Evolutionary conservation across 1,140 invertebrate genomes (phyloP).

Genomic region (Zaprionus lachaisei): DNA sequence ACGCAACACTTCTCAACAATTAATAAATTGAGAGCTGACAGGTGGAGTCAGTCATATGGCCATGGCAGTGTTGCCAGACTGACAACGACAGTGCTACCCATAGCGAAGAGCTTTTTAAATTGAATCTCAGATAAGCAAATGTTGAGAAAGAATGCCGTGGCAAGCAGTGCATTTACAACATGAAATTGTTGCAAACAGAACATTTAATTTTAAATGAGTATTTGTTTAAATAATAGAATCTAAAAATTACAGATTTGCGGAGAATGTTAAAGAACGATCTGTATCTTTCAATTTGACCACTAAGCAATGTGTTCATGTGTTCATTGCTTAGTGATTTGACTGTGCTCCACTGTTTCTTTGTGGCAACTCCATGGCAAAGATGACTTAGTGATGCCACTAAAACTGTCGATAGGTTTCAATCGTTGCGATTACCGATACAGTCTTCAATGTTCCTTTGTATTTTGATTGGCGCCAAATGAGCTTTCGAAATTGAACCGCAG

Average conservation of each 20-base stretch:
- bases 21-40: slow-evolving; percentile 39
- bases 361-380: neutral
- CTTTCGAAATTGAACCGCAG: neutral
- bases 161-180: neutral
- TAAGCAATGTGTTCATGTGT: no score
- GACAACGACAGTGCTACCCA: slow-evolving; percentile 8
- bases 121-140: neutral
- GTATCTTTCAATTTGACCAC: no score
- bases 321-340: no score
- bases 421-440: neutral
- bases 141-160: neutral
- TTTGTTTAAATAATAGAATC: no score
- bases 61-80: slow-evolving; percentile 35
- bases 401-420: neutral
- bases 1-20: slow-evolving; percentile 45
- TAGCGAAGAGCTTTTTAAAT: neutral
- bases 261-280: no score
- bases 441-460: neutral
- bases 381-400: no score
- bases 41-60: slow-evolving; percentile 37
- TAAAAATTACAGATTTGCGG: no score
- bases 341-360: no score
- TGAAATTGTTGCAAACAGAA: neutral
- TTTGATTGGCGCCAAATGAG: neutral
- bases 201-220: neutral